Evolutionary conservation across 2,888 invertebrate genomes (phyloP).

Genomic region (Plebejus argus): DNA sequence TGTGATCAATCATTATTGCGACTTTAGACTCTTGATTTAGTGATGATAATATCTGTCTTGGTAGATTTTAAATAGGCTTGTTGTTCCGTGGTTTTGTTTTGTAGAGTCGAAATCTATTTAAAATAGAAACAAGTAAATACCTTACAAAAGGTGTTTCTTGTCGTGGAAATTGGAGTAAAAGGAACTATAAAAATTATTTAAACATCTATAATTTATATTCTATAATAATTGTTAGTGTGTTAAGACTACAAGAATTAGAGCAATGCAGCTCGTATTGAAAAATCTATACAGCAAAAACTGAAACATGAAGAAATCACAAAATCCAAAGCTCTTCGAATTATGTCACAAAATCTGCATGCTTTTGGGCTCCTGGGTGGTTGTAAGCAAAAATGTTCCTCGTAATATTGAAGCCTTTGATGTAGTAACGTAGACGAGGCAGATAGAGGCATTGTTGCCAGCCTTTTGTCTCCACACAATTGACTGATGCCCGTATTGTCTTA

Average conservation of each 20-base stretch:
- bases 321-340: neutral
- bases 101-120: too few relatives aligned
- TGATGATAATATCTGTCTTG: neutral
- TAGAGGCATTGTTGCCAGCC: slow-evolving; percentile 35
- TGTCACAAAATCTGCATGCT: slow-evolving; percentile 9
- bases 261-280: neutral
- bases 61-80: neutral
- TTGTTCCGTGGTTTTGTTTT: neutral
- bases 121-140: too few relatives aligned
- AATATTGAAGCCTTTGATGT: slow-evolving; percentile 14
- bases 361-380: slow-evolving; percentile 4
- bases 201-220: too few relatives aligned
- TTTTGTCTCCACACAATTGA: slow-evolving; percentile 41
- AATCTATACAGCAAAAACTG: neutral
- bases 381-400: slow-evolving; percentile 15
- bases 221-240: neutral
- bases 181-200: too few relatives aligned
- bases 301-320: neutral
- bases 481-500: slow-evolving; percentile 38
- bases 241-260: neutral
- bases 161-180: neutral
- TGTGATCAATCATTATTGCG: neutral
- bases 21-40: neutral
- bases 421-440: neutral
- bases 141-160: neutral